Percentiles rank a stretch among this genome's conserved stretches.
These are phyloP conservation scores for Cephalotes varians DNA, from an alignment of 2,888 invertebrate species.

Conservation along the genomic window DNA sequence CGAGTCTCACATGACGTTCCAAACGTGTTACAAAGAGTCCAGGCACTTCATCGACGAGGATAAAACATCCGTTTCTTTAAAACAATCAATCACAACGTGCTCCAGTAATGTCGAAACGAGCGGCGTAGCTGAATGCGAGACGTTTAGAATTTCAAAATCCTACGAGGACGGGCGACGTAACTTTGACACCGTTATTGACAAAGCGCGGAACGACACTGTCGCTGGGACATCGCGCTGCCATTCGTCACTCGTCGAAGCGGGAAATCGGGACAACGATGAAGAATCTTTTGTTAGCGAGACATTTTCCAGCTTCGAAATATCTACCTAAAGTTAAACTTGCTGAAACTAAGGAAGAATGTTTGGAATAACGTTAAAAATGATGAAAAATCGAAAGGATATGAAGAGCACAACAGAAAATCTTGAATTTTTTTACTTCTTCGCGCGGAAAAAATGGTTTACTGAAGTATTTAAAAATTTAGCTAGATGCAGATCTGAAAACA, in stretches of 20 bases:
- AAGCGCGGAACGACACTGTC: neutral
- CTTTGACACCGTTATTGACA: constrained; percentile 8
- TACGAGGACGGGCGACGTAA: constrained; percentile 9
- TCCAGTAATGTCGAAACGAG: constrained; percentile 21
- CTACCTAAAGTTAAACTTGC: neutral
- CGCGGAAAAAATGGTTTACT: too few relatives aligned
- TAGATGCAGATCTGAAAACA: too few relatives aligned
- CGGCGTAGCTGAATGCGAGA: neutral
- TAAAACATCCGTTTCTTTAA: neutral
- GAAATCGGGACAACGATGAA: constrained; percentile 6
- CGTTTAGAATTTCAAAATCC: constrained; percentile 38
- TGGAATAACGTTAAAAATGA: constrained; percentile 4
- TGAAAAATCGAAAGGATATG: neutral
- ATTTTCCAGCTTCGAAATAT: constrained; percentile 6
- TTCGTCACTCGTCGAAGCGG: constrained; percentile 14
- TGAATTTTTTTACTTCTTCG: neutral
- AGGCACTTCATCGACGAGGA: constrained; percentile 2
- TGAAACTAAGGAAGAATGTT: neutral
- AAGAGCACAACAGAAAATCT: neutral
- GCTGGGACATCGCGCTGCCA: neutral
- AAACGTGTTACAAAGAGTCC: constrained; percentile 28
- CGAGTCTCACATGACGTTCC: constrained; percentile 29
- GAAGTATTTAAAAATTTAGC: too few relatives aligned
- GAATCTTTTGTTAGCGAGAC: constrained; percentile 1
- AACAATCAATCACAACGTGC: neutral